Conservation (phyloP, 2,797 vertebrate genomes). For the Petrocephalus schoutedeni region DNA sequence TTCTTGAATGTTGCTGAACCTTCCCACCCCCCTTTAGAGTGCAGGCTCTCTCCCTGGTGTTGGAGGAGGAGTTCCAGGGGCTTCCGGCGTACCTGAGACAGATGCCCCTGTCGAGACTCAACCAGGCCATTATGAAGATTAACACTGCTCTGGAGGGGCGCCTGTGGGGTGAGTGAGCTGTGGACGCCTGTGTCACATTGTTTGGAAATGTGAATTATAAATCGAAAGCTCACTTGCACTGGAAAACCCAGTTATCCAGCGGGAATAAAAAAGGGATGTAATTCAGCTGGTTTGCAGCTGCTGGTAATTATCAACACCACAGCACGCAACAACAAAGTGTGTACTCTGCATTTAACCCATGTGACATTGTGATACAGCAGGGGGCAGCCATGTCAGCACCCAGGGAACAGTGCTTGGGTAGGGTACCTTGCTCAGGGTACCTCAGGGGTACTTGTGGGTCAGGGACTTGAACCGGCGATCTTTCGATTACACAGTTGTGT, state of each 20-base stretch:
- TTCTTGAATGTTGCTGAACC: not conserved
- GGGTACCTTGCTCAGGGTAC: too few relatives aligned
- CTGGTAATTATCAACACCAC: not conserved
- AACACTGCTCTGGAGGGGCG: slow-evolving; percentile 43
- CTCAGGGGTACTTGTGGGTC: too few relatives aligned
- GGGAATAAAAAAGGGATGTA: not conserved
- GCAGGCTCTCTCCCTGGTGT: slow-evolving; percentile 43
- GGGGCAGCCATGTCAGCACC: too few relatives aligned
- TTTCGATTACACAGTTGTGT: too few relatives aligned
- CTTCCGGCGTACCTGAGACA: slow-evolving; percentile 57
- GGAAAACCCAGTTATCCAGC: not conserved
- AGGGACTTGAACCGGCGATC: too few relatives aligned
- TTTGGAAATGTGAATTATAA: too few relatives aligned
- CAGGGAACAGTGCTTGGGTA: too few relatives aligned
- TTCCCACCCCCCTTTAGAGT: slow-evolving; percentile 16
- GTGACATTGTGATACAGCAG: too few relatives aligned
- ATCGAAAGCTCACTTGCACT: too few relatives aligned
- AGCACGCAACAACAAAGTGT: too few relatives aligned
- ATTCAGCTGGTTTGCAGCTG: not conserved
- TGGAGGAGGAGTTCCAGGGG: slow-evolving; percentile 52
- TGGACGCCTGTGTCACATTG: not conserved
- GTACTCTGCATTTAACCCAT: too few relatives aligned
- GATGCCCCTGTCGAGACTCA: slow-evolving; percentile 55
- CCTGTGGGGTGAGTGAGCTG: slow-evolving; percentile 43
- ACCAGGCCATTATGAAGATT: slow-evolving; percentile 56